Percentiles rank a stretch among this genome's conserved stretches.
phyloP scores from a whole-genome alignment of 2,797 vertebrate genomes.

The Aulostomus chinensis region DNA sequence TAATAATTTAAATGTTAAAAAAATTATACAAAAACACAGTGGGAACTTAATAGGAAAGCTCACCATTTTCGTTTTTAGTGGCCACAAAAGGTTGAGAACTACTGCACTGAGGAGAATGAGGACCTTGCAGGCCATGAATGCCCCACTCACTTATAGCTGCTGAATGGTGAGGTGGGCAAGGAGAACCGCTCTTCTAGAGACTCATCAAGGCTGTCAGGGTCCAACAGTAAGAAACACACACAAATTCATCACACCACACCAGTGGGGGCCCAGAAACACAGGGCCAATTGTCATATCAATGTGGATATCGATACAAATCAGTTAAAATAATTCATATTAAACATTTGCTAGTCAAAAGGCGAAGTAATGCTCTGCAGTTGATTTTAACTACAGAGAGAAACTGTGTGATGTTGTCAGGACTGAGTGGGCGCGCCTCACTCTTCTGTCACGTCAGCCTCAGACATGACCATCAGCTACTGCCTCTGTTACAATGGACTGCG shows the following conservation, averaged over 20 bases:
- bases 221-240: slow-evolving; percentile 71
- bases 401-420: too few species aligned
- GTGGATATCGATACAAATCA: too few species aligned
- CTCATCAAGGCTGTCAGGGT: slow-evolving; percentile 82
- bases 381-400: too few species aligned
- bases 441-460: slow-evolving; percentile 12
- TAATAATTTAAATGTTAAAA: too few species aligned
- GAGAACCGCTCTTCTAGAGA: slow-evolving; percentile 78
- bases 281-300: background rate
- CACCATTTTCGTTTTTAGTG: background rate
- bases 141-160: slow-evolving; percentile 85
- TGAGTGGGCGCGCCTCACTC: slow-evolving; percentile 1
- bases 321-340: too few species aligned
- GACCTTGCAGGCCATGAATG: slow-evolving; percentile 47
- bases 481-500: slow-evolving; percentile 8
- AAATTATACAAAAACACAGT: too few species aligned
- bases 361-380: too few species aligned
- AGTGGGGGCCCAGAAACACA: background rate
- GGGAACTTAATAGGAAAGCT: background rate
- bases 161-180: slow-evolving; percentile 76
- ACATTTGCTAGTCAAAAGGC: too few species aligned
- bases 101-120: slow-evolving; percentile 43
- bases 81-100: slow-evolving; percentile 56
- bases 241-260: slow-evolving; percentile 50
- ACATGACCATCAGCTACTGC: slow-evolving; percentile 23